Evolutionary conservation across 2,888 invertebrate genomes (phyloP).

Genomic region (Heteromurus nitidus): DNA sequence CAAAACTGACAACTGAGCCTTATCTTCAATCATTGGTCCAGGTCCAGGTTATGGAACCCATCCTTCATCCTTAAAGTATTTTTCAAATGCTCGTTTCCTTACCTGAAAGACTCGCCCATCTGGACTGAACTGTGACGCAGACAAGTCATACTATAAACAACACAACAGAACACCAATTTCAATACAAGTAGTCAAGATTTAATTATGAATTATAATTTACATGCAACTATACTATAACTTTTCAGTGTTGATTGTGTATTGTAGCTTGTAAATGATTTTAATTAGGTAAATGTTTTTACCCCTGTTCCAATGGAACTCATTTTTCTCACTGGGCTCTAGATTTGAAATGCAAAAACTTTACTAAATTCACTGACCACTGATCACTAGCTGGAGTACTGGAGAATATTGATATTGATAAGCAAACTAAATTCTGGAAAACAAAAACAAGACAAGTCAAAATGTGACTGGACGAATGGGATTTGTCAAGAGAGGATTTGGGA

Average conservation of each 20-base stretch:
- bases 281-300: too few species aligned
- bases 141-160: conserved; percentile 93
- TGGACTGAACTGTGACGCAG: conserved; percentile 99
- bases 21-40: neutral
- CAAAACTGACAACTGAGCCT: neutral
- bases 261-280: too few species aligned
- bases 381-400: too few species aligned
- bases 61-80: neutral
- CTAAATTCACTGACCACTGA: too few species aligned
- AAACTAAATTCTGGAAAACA: too few species aligned
- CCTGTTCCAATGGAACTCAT: conserved; percentile 98
- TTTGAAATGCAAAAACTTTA: too few species aligned
- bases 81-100: too few species aligned
- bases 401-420: too few species aligned
- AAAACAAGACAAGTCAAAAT: too few species aligned
- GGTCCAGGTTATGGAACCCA: neutral
- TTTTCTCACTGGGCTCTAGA: neutral
- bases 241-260: neutral
- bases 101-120: conserved; percentile 98
- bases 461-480: too few species aligned
- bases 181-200: neutral
- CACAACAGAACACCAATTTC: neutral
- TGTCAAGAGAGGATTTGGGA: too few species aligned
- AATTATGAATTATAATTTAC: neutral
- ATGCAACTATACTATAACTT: conserved; percentile 1